Conservation (phyloP, 2,113 vertebrate species). For the Barbus barbus region DNA sequence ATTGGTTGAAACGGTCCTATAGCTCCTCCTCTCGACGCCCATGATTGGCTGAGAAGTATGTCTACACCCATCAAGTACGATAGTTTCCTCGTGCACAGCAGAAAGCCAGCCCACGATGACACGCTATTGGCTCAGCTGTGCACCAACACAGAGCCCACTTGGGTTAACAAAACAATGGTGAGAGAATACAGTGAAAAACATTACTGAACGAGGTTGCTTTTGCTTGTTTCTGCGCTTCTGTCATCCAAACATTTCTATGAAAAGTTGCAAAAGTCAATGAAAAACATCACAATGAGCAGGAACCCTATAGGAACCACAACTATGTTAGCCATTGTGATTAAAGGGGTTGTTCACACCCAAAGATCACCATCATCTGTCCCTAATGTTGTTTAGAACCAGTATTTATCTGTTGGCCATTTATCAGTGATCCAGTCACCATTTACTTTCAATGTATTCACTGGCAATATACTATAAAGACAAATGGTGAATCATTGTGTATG, state of each 20-base stretch:
- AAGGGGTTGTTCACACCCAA: background rate
- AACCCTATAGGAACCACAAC: background rate
- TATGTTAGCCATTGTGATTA: background rate
- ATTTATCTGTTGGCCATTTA: background rate
- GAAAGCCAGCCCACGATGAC: constrained; percentile 70
- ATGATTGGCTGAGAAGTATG: constrained; percentile 60
- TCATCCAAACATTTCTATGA: constrained; percentile 25
- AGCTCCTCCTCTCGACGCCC: background rate
- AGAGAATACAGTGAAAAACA: background rate
- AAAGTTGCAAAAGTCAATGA: constrained; percentile 28
- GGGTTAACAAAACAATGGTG: constrained; percentile 32
- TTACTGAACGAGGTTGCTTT: background rate
- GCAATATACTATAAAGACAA: background rate
- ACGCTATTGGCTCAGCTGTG: constrained; percentile 63
- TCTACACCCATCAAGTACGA: constrained; percentile 56
- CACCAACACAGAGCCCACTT: background rate
- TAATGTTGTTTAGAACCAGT: background rate
- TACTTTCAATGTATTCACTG: background rate
- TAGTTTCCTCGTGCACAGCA: constrained; percentile 64
- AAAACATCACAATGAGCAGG: background rate
- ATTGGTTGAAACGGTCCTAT: constrained; percentile 61
- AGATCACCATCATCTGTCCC: background rate
- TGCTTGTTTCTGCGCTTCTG: constrained; percentile 32
- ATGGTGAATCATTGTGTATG: background rate
- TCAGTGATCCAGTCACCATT: too few relatives aligned